Conservation (phyloP, 2,797 vertebrate species). For the Cossypha heuglini region DNA sequence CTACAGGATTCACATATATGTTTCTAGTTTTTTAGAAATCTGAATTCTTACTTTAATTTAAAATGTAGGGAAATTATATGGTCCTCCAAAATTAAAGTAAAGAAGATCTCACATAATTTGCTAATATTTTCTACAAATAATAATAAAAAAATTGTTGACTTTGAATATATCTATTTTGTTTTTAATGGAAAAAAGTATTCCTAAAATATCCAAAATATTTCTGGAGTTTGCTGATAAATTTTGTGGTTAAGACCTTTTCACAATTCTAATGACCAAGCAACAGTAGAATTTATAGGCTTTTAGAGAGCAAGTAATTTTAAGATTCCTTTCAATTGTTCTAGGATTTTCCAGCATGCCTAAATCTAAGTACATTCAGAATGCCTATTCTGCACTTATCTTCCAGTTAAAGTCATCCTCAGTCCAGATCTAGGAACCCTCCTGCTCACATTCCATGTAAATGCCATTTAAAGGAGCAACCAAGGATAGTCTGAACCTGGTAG, state of each 20-base stretch:
- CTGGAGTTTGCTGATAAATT: not conserved
- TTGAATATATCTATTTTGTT: not conserved
- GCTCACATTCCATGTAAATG: not conserved
- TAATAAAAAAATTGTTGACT: not conserved
- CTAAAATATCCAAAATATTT: not conserved
- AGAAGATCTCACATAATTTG: not conserved
- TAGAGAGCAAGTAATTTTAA: not conserved
- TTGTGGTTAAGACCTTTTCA: not conserved
- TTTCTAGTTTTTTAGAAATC: not conserved
- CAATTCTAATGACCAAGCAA: not conserved
- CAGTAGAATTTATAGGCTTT: not conserved
- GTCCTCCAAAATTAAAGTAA: not conserved
- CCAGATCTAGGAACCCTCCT: not conserved
- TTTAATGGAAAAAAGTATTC: not conserved
- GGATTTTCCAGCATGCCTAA: not conserved
- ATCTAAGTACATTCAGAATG: not conserved
- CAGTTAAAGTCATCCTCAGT: not conserved
- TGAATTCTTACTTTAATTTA: not conserved
- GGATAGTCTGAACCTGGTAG: not conserved
- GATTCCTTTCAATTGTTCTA: not conserved
- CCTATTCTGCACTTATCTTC: not conserved
- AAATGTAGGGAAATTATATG: not conserved
- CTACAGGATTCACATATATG: not conserved
- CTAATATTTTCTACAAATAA: not conserved
- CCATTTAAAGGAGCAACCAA: not conserved